These are phyloP conservation scores for Agrotis clavis DNA, from an alignment of 2,888 invertebrate genomes.

Conservation along the genomic window DNA sequence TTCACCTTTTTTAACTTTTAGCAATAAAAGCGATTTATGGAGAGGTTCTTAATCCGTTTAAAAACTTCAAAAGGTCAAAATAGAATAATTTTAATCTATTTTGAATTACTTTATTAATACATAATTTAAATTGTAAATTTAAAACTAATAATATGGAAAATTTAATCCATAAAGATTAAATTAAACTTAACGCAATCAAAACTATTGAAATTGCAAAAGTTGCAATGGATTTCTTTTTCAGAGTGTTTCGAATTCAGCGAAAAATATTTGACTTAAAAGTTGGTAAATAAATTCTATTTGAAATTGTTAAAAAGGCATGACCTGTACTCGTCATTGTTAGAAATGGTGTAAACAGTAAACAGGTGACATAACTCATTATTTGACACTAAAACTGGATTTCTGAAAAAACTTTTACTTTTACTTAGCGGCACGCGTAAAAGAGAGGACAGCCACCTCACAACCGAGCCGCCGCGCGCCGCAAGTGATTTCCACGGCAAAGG, in stretches of 20 bases:
- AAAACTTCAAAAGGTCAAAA: not conserved
- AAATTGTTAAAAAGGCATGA: not conserved
- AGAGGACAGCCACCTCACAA: too few species aligned
- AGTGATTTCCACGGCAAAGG: too few species aligned
- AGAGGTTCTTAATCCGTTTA: not conserved
- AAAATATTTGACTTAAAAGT: constrained; percentile 33
- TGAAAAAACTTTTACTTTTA: not conserved
- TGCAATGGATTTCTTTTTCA: constrained; percentile 37
- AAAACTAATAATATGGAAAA: constrained; percentile 30
- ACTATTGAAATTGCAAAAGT: constrained; percentile 50
- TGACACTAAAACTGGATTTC: not conserved
- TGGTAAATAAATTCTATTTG: constrained; percentile 37
- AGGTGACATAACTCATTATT: constrained; percentile 7
- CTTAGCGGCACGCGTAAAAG: too few species aligned
- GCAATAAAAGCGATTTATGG: not conserved
- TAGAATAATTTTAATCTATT: constrained; percentile 19
- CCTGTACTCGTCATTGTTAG: not conserved
- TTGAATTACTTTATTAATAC: constrained; percentile 9
- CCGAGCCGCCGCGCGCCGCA: too few species aligned
- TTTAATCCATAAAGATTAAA: constrained; percentile 26
- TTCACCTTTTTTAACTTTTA: not conserved
- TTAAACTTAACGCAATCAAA: constrained; percentile 45
- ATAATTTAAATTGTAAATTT: constrained; percentile 42
- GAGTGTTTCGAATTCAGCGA: constrained; percentile 26
- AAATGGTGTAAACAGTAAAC: not conserved